Evolutionary conservation across 64 coral and sea anemone species (phyloP).

Genomic region (Montipora capricornis): DNA sequence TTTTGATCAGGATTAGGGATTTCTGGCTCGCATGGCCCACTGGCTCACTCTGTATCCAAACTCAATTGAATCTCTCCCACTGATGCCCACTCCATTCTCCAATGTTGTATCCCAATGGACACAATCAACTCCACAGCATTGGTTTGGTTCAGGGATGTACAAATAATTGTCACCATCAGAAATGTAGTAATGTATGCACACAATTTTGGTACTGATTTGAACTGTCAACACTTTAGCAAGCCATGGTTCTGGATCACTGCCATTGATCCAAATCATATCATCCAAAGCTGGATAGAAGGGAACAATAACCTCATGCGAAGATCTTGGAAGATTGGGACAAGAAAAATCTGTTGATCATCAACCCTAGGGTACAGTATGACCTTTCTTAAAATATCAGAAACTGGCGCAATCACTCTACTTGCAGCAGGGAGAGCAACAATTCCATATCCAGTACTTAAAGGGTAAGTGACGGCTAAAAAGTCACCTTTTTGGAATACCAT

Average conservation of each 20-base stretch:
- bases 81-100: not conserved
- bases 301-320: not conserved
- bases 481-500: too few relatives aligned
- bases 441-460: not conserved
- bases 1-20: too few relatives aligned
- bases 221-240: slow-evolving; percentile 16
- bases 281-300: slow-evolving; percentile 28
- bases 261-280: slow-evolving; percentile 32
- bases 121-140: not conserved
- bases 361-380: not conserved
- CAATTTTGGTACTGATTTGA: not conserved
- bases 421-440: not conserved
- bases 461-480: too few relatives aligned
- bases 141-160: not conserved
- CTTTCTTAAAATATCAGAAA: slow-evolving; percentile 14
- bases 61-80: not conserved
- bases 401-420: slow-evolving; percentile 6
- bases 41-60: too few relatives aligned
- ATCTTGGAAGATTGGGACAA: not conserved
- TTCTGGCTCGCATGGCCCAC: too few relatives aligned
- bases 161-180: not conserved
- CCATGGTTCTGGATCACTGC: slow-evolving; percentile 14
- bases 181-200: not conserved
- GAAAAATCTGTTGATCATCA: not conserved
- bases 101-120: slow-evolving; percentile 1